These are phyloP conservation scores for Diloba caeruleocephala DNA, from an alignment of 2,888 invertebrate genomes.

Conservation along the genomic window DNA sequence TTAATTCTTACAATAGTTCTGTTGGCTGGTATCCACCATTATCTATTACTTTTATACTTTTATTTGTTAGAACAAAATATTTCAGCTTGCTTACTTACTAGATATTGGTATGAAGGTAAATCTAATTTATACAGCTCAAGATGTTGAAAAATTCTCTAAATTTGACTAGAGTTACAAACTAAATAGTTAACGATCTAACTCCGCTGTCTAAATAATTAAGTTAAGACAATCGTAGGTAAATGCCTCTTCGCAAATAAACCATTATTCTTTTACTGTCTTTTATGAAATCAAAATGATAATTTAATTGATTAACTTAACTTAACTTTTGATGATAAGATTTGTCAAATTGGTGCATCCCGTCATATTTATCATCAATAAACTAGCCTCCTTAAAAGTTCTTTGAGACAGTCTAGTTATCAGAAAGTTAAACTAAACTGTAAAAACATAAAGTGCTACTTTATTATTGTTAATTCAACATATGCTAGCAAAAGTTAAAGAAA, in stretches of 20 bases:
- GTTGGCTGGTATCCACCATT: no score
- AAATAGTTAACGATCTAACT: conserved; percentile 40
- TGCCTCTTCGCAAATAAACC: conserved; percentile 51
- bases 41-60: no score
- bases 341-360: background rate
- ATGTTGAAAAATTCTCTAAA: conserved; percentile 32
- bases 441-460: no score
- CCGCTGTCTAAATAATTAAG: conserved; percentile 34
- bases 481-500: no score
- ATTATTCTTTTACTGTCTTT: conserved; percentile 51
- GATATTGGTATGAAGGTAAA: background rate
- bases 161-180: conserved; percentile 46
- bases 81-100: no score
- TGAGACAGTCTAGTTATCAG: no score
- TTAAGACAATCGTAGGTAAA: conserved; percentile 54
- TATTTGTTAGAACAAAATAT: no score
- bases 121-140: conserved; percentile 13
- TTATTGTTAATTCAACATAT: no score
- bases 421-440: no score
- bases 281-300: conserved; percentile 30
- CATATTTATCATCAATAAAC: background rate
- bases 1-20: no score
- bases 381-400: no score
- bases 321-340: no score
- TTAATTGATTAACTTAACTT: background rate